phyloP scores from a whole-genome alignment of 2,113 vertebrate genomes.

The Protobothrops mucrosquamatus region DNA sequence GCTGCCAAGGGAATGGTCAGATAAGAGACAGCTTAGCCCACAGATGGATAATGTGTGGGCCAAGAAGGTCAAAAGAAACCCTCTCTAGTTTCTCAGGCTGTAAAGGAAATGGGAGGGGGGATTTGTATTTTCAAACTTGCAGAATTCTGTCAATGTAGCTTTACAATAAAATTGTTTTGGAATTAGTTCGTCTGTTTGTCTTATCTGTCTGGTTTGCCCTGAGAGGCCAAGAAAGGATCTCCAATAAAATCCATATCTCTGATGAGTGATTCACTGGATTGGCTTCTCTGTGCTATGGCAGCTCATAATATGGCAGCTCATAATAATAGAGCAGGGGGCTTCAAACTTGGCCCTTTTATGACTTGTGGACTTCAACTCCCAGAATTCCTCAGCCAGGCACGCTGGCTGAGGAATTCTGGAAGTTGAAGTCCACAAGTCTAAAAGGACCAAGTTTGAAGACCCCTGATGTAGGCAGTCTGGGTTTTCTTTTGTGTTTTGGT shows the following conservation, averaged over 20 bases:
- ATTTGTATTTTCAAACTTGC: neutral
- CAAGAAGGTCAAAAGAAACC: neutral
- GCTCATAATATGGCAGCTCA: neutral
- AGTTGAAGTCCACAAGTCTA: too few relatives aligned
- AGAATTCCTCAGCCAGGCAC: too few relatives aligned
- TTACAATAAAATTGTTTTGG: neutral
- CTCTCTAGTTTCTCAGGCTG: neutral
- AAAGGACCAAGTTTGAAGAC: too few relatives aligned
- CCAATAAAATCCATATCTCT: neutral
- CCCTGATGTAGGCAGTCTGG: neutral
- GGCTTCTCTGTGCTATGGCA: neutral
- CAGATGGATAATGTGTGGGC: neutral
- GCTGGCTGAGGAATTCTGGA: too few relatives aligned
- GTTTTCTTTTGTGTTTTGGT: neutral
- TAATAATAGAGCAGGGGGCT: neutral
- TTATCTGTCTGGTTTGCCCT: neutral
- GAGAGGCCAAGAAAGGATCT: neutral
- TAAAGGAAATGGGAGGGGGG: neutral
- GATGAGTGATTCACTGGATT: neutral
- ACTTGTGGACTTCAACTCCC: too few relatives aligned
- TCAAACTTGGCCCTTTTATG: too few relatives aligned
- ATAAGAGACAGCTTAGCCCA: neutral
- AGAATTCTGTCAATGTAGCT: neutral
- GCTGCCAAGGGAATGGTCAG: neutral
- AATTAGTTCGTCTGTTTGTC: neutral